Percentiles rank a stretch among this genome's conserved stretches.
Conservation (phyloP, 2,113 vertebrate species). For the Lagopus muta region DNA sequence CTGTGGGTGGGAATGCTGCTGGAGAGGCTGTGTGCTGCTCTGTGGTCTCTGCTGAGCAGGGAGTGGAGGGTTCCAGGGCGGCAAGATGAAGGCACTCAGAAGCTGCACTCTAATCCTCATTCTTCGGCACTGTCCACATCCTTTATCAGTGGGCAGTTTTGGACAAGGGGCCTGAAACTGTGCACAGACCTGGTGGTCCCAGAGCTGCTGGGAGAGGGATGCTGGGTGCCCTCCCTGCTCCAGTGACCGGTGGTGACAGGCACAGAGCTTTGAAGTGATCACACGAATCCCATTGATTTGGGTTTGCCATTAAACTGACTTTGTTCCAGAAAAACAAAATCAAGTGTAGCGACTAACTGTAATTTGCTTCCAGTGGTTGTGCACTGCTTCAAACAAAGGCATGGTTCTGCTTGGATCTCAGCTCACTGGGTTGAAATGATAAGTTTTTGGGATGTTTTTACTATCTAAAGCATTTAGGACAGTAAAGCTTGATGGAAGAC, state of each 20-base stretch:
- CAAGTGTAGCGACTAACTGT: rapidly evolving
- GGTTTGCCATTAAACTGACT: not conserved
- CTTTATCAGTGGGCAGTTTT: not conserved
- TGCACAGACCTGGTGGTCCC: not conserved
- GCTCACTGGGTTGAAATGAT: rapidly evolving
- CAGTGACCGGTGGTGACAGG: not conserved
- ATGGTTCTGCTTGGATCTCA: rapidly evolving
- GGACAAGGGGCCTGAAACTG: not conserved
- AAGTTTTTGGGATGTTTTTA: not conserved
- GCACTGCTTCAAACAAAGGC: rapidly evolving
- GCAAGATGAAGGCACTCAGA: not conserved
- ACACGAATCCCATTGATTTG: rapidly evolving
- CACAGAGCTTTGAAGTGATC: rapidly evolving
- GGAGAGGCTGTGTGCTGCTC: not conserved
- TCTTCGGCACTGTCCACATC: rapidly evolving
- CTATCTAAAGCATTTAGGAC: not conserved
- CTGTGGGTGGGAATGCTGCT: not conserved
- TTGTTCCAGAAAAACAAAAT: not conserved
- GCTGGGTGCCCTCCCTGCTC: not conserved
- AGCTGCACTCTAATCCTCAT: rapidly evolving
- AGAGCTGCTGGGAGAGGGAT: not conserved
- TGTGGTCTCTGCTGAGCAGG: not conserved
- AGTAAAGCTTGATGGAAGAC: not conserved
- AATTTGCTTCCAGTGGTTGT: not conserved
- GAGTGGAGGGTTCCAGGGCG: not conserved